Evolutionary conservation across 2,797 vertebrate species (phyloP), one percentile per base, ranked within the genome.

Genomic region (Odontamblyopus lacepedii): DNA sequence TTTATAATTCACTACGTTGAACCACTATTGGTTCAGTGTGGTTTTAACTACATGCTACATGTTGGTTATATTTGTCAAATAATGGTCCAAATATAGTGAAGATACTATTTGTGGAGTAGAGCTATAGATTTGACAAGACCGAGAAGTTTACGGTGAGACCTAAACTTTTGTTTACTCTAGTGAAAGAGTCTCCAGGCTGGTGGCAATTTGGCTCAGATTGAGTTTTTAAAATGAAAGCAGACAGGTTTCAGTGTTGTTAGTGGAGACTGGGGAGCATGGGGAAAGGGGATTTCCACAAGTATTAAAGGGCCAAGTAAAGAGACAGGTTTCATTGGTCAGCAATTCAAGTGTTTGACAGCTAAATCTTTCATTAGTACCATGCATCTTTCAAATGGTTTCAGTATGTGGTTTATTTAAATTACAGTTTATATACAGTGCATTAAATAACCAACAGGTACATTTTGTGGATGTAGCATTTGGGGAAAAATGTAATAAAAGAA

Each of bases 181-280:
- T 26, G 18, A 44, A 63, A 26, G 62, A 63, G 62, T 8, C 62
- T 26, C 8, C n/a, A 63, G 62, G 15, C 62, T 2, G 2, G 61
- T n/a, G 32, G 61, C 61, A 63, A 63, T 63, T 63, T 63, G 32
- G 11, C 11, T 26, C 27, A 29, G 26, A 30, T 48, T 19, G 15
- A 63, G 32, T 41, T 63, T 57, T 63, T 41, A n/a, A 41, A 63
- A 44, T 41, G 19, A 63, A 44, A 63, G 38, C n/a, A 41, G 62
- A 26, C 62, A 63, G 62, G n/a, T 63, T 44, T 41, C 38, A 44
- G 3, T 23, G 62, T 26, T 63, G 35, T 63, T 63, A 44, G 35
- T 23, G 35, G 18, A 41, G 35, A 23, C 38, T 41, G 35, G 62
- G 62, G 38, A 38, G 62, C 35, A 4, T 26, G 61, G 12, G 60